phyloP scores from a whole-genome alignment of 2,797 vertebrate species.

The Catharus ustulatus region DNA sequence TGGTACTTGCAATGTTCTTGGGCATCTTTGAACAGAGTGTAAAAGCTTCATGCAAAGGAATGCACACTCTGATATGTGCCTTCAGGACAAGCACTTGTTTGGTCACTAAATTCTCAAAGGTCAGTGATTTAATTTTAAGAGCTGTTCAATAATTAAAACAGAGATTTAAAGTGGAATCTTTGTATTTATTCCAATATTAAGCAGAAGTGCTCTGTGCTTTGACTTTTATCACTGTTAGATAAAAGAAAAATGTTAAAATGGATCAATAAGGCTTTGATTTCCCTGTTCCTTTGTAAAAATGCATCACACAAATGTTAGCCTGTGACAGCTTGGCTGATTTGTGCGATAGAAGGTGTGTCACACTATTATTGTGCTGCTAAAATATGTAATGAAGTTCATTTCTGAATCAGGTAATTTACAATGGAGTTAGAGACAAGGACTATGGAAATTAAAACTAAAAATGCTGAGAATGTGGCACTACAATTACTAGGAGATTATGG shows the following conservation, averaged over 20 bases:
- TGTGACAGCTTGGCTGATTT: not conserved
- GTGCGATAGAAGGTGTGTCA: not conserved
- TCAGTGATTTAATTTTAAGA: constrained; percentile 53
- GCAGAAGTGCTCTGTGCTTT: constrained; percentile 9
- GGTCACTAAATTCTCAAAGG: constrained; percentile 61
- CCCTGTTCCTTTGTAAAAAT: not conserved
- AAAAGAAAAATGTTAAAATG: not conserved
- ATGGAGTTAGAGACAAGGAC: not conserved
- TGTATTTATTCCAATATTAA: constrained; percentile 33
- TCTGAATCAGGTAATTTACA: not conserved
- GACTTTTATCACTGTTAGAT: not conserved
- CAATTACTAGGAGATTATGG: not conserved
- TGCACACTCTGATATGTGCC: not conserved
- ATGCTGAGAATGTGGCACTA: not conserved
- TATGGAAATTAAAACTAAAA: not conserved
- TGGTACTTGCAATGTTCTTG: not conserved
- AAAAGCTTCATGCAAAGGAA: not conserved
- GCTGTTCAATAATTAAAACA: constrained; percentile 69
- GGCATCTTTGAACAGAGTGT: not conserved
- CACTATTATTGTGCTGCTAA: not conserved
- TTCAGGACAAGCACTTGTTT: constrained; percentile 33
- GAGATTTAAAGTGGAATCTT: constrained; percentile 25
- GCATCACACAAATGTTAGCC: not conserved
- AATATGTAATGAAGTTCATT: not conserved
- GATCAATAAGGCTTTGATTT: not conserved